These are phyloP conservation scores for Drosophila murphyi DNA, from an alignment of 1,140 invertebrate genomes.

Conservation along the genomic window DNA sequence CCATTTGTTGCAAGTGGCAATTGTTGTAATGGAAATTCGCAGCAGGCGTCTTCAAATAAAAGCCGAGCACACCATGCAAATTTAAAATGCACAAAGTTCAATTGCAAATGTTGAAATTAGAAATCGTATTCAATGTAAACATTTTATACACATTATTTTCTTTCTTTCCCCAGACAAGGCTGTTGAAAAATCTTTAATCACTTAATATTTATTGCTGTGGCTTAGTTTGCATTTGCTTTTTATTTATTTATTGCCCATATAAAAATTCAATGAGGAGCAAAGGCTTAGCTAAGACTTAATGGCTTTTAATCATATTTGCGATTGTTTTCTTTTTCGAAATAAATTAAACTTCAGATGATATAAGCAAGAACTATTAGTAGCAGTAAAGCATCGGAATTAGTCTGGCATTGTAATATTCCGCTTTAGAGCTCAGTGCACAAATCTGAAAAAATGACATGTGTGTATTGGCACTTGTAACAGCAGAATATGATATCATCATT, in stretches of 20 bases:
- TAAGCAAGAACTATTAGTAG: too few species aligned
- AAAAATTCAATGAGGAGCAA: not conserved
- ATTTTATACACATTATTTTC: constrained; percentile 17
- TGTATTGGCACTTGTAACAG: constrained; percentile 1
- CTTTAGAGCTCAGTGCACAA: not conserved
- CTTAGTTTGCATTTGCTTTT: not conserved
- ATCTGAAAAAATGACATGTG: not conserved
- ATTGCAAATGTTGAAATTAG: constrained; percentile 34
- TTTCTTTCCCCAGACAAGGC: not conserved
- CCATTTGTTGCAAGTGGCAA: constrained; percentile 69
- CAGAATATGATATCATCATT: constrained; percentile 8
- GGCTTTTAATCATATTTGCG: not conserved
- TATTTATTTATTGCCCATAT: not conserved
- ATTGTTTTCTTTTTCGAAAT: too few species aligned
- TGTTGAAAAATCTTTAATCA: not conserved
- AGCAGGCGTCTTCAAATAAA: constrained; percentile 63
- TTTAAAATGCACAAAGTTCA: constrained; percentile 34
- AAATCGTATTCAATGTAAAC: constrained; percentile 25
- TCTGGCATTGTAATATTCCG: too few species aligned
- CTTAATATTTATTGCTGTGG: constrained; percentile 4
- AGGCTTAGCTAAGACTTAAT: not conserved
- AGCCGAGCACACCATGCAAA: constrained; percentile 23
- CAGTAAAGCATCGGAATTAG: too few species aligned
- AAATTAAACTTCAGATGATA: too few species aligned
- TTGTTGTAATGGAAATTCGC: constrained; percentile 70